Base-by-base conservation (phyloP, 2,797 vertebrate species). In the Liasis olivaceus region DNA sequence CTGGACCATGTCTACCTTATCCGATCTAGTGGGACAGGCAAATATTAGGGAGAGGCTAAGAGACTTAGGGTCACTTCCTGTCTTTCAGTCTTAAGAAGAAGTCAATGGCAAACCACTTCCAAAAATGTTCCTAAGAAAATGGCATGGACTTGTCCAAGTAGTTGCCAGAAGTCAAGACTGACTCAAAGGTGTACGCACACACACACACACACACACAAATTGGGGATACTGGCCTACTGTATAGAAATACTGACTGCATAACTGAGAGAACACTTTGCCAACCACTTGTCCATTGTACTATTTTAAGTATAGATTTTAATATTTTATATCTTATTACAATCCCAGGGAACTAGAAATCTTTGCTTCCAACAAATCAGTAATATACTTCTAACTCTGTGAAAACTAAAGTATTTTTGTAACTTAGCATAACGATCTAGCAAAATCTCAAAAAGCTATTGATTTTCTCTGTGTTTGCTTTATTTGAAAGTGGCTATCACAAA, bases 401-500 rank as follows among this genome's bases (percentile, higher is more conserved):
- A 81, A 60, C n/a, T 24, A n/a, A 22, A 66, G 63, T 91, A 90
- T 81, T 86, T 85, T 1, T 58, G 66, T 90, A 58, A 91, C 63
- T 28, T 86, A 2, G 28, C 7, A 69, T 87, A 92, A 87, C 92
- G 72, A 92, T 87, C 77, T 64, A 62, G 62, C 87, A 92, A 47
- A 93, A 54, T 81, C 31, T 17, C 56, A 92, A 51, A 51, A 92
- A 77, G 88, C 26, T 66, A 26, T 22, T 51, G 24, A 51, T 85
- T 28, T 63, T 22, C 51, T 87, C n/a, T 28, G 47, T 20, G 4
- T 90, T 17, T 87, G 92, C 91, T 87, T 92, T 51, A 94, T 93
- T 89, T 94, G 92, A 93, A 94, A 92, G 58, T 13, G 85, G 59
- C 54, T 92, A 77, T 47, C 28, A 54, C 90, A 93, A 92, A 89